Evolutionary conservation across 2,113 vertebrate genomes (phyloP).

Genomic region (Gnathonemus longibarbis): DNA sequence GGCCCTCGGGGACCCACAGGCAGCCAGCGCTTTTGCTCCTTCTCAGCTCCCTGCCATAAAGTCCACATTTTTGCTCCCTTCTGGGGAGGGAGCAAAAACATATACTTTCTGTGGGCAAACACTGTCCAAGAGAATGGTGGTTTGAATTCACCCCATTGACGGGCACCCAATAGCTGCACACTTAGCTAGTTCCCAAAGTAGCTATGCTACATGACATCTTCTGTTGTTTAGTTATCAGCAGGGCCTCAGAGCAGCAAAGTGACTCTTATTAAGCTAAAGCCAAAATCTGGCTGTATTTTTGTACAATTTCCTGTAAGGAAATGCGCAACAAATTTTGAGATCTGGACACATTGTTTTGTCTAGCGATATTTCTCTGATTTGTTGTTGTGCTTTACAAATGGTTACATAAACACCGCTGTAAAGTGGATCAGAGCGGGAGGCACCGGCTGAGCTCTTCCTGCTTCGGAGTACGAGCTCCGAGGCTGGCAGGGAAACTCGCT

Average conservation of each 20-base stretch:
- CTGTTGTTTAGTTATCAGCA: background rate
- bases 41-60: background rate
- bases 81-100: background rate
- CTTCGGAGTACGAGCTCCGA: background rate
- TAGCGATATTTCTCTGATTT: background rate
- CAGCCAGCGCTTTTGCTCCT: background rate
- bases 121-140: background rate
- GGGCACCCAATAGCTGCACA: background rate
- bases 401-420: background rate
- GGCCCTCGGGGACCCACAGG: background rate
- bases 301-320: background rate
- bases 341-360: background rate
- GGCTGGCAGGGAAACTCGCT: background rate
- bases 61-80: background rate
- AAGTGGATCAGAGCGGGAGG: background rate
- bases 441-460: background rate
- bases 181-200: background rate
- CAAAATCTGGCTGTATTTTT: background rate
- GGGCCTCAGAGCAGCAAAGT: background rate
- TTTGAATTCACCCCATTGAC: background rate
- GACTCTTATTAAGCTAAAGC: background rate
- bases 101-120: background rate
- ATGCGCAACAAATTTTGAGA: background rate
- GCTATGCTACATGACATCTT: background rate
- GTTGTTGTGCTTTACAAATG: background rate